Conservation (phyloP, 2,797 vertebrate species). For the Spea hammondii region DNA sequence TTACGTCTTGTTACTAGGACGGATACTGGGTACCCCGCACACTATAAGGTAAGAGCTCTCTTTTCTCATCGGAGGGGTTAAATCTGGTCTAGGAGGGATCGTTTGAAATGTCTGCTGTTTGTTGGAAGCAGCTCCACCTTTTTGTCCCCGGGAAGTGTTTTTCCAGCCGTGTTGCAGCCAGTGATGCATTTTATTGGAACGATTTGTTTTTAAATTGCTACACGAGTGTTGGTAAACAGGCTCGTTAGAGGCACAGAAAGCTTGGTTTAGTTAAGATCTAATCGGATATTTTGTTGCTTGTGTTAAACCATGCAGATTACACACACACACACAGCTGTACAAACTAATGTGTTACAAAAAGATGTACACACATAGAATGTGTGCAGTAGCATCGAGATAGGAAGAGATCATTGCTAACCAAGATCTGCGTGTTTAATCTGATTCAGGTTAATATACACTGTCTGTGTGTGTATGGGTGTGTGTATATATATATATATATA, state of each 20-base stretch:
- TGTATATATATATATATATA: no score
- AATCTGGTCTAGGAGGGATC: neutral
- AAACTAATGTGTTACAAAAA: no score
- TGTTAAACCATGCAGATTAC: no score
- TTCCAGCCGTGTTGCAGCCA: neutral
- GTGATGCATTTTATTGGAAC: neutral
- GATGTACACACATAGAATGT: no score
- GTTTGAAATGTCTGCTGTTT: neutral
- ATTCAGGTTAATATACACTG: no score
- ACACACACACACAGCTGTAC: no score
- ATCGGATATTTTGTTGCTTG: neutral
- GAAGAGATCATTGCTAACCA: no score
- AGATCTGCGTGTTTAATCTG: no score
- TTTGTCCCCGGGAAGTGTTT: neutral
- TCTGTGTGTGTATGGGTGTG: no score
- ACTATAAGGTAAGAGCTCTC: slow-evolving; percentile 22
- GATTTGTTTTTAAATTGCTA: neutral
- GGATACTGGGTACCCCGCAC: slow-evolving; percentile 7
- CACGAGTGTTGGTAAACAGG: no score
- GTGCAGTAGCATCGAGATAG: no score
- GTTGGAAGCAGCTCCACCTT: slow-evolving; percentile 30
- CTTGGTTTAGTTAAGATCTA: neutral
- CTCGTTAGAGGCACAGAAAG: no score
- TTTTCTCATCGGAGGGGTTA: neutral
- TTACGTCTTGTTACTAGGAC: neutral